These are phyloP conservation scores for Hydra vulgaris DNA, from an alignment of 30 jellyfish, hydroid and myxozoan species.

Conservation along the genomic window DNA sequence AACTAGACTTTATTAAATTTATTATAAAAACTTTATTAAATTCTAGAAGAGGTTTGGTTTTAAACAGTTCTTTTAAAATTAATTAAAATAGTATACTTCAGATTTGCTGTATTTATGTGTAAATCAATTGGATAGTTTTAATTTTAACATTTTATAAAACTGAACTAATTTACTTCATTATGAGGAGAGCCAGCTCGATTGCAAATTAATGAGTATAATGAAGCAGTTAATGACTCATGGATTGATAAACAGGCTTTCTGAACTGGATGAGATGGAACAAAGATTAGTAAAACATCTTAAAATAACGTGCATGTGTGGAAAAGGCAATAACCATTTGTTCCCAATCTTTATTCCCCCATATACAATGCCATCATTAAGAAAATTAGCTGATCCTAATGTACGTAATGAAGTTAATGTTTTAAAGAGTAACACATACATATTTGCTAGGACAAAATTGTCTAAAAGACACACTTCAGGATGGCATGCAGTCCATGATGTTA, in stretches of 20 bases:
- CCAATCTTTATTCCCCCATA: constrained; percentile 22
- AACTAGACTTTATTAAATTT: not conserved
- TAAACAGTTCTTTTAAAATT: not conserved
- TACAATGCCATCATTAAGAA: not conserved
- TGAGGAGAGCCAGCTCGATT: constrained; percentile 29
- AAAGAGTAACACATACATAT: not conserved
- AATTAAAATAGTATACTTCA: not conserved
- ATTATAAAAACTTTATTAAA: too few relatives aligned
- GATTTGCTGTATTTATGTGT: not conserved
- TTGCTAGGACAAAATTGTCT: constrained; percentile 10
- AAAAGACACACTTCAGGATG: constrained; percentile 21
- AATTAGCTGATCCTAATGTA: constrained; percentile 6
- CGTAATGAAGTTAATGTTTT: not conserved
- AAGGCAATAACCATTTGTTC: constrained; percentile 20
- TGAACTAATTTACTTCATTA: not conserved
- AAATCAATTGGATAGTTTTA: not conserved
- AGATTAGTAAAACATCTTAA: constrained; percentile 1
- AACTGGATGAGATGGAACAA: constrained; percentile 1
- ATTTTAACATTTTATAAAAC: not conserved
- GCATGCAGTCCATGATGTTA: constrained; percentile 18
- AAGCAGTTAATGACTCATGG: constrained; percentile 10
- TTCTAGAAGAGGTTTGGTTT: constrained; percentile 18
- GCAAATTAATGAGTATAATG: constrained; percentile 8
- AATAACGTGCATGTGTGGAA: constrained; percentile 18
- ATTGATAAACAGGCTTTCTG: constrained; percentile 14